Evolutionary conservation across 2,797 vertebrate genomes (phyloP).

Genomic region (Clarias platycephalus): DNA sequence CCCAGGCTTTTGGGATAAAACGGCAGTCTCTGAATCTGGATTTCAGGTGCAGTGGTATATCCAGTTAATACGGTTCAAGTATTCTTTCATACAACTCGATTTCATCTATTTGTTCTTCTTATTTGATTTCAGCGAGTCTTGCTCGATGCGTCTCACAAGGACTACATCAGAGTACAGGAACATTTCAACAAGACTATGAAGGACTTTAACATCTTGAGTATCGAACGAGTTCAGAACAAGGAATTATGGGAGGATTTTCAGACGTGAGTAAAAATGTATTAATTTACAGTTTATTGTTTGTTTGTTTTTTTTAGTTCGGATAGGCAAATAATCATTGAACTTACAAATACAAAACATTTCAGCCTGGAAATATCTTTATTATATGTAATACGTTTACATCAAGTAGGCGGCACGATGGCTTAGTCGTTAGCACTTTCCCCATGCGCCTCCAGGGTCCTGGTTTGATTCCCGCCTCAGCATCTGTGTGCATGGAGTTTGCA

Average conservation of each 20-base stretch:
- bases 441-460: too few species aligned
- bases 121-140: conserved; percentile 44
- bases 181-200: conserved; percentile 74
- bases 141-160: conserved; percentile 64
- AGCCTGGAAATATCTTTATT: neutral
- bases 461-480: too few species aligned
- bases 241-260: conserved; percentile 76
- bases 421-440: too few species aligned
- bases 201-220: conserved; percentile 58
- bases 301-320: neutral
- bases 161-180: conserved; percentile 71
- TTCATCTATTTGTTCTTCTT: neutral
- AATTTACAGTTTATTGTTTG: neutral
- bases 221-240: conserved; percentile 75
- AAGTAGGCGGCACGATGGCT: too few species aligned
- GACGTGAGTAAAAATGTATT: conserved; percentile 63
- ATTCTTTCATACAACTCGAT: neutral
- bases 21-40: conserved; percentile 51
- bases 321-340: neutral
- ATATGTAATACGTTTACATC: neutral
- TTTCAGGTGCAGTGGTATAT: conserved; percentile 49
- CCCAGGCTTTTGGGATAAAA: conserved; percentile 57
- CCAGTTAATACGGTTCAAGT: neutral
- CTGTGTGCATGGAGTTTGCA: too few species aligned
- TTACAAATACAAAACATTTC: neutral